Conservation (phyloP, 2,113 vertebrate species). For the Paratilapia polleni region DNA sequence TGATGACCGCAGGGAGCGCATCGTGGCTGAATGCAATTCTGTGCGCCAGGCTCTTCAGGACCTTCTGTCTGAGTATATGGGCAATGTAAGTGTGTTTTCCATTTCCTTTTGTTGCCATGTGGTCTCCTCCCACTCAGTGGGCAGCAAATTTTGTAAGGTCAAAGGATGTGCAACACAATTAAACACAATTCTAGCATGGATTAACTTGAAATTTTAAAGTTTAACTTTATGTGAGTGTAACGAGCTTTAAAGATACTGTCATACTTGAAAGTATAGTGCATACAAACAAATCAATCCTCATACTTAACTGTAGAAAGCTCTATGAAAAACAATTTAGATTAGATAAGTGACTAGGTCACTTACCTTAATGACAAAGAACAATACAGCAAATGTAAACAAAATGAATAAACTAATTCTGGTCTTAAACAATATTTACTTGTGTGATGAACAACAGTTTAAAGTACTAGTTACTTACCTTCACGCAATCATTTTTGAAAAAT, state of each 20-base stretch:
- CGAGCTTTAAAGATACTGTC: neutral
- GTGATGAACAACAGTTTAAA: neutral
- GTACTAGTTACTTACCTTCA: neutral
- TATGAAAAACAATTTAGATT: neutral
- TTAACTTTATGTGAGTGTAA: neutral
- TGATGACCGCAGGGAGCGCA: slow-evolving; percentile 95
- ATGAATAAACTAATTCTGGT: neutral
- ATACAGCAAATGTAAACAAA: neutral
- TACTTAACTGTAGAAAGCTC: neutral
- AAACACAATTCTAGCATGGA: neutral
- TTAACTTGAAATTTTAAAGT: neutral
- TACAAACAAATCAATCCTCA: neutral
- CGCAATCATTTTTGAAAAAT: neutral
- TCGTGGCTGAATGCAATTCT: slow-evolving; percentile 97
- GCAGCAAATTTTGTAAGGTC: neutral
- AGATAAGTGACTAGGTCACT: neutral
- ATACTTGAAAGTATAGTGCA: neutral
- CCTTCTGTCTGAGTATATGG: slow-evolving; percentile 97
- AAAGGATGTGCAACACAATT: neutral
- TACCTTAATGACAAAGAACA: neutral
- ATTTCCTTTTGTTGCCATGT: neutral
- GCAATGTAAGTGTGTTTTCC: slow-evolving; percentile 89
- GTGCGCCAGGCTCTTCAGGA: slow-evolving; percentile 98
- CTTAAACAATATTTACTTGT: neutral
- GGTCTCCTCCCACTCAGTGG: neutral